Evolutionary conservation across 2,113 vertebrate species (phyloP).

Genomic region (Calyptommatus sinebrachiatus): DNA sequence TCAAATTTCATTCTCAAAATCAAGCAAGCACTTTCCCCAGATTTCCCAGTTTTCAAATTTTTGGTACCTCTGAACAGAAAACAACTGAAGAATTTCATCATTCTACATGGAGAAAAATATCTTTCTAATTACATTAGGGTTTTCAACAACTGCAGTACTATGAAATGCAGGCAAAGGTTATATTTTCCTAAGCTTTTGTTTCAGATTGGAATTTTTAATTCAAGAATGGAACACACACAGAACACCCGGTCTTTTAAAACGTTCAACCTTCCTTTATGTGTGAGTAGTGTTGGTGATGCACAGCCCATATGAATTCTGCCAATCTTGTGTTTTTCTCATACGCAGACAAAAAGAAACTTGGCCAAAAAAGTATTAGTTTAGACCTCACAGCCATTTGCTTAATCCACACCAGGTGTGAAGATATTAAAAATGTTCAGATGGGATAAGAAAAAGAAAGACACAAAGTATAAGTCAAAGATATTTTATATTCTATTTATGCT

Average conservation of each 20-base stretch:
- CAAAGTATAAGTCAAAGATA: not conserved
- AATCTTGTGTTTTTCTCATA: slow-evolving; percentile 11
- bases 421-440: slow-evolving; percentile 26
- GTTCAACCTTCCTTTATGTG: not conserved
- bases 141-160: not conserved
- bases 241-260: not conserved
- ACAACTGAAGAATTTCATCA: not conserved
- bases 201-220: slow-evolving; percentile 7
- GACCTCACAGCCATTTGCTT: slow-evolving; percentile 10
- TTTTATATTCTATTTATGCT: slow-evolving; percentile 2
- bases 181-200: slow-evolving; percentile 29
- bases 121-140: not conserved
- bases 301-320: slow-evolving; percentile 14
- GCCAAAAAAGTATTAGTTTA: not conserved
- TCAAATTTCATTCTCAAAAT: too few species aligned
- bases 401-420: slow-evolving; percentile 33
- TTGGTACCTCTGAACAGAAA: not conserved
- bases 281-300: not conserved
- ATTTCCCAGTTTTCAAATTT: too few species aligned
- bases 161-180: slow-evolving; percentile 1
- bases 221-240: slow-evolving; percentile 20
- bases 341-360: slow-evolving; percentile 15
- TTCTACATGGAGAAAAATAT: not conserved
- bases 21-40: too few species aligned
- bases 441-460: slow-evolving; percentile 5